Evolutionary conservation across 2,797 vertebrate genomes (phyloP).

Genomic region (Helarctos malayanus): DNA sequence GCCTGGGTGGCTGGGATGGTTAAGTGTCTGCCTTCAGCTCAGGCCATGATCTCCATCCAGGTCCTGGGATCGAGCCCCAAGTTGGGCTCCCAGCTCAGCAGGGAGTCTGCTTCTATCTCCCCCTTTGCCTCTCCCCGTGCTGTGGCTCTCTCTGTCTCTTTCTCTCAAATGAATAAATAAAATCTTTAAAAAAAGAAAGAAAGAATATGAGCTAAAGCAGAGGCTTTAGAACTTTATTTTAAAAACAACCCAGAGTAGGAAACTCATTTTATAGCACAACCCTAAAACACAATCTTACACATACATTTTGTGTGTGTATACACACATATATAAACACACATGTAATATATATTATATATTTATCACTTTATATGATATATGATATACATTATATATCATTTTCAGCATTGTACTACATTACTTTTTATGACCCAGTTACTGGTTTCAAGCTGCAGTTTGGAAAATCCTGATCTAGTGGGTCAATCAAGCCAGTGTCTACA

Average conservation of each 20-base stretch:
- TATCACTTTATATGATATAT: neutral
- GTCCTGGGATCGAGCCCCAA: too few relatives aligned
- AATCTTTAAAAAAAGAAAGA: too few relatives aligned
- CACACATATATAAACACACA: neutral
- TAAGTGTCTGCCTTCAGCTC: too few relatives aligned
- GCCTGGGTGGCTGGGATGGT: too few relatives aligned
- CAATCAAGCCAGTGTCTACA: neutral
- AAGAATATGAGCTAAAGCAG: neutral
- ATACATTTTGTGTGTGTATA: neutral
- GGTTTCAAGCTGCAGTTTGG: neutral
- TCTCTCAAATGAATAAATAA: too few relatives aligned
- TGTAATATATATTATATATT: neutral
- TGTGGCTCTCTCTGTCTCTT: too few relatives aligned
- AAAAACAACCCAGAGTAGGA: neutral
- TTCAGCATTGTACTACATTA: neutral
- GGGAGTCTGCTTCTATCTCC: too few relatives aligned
- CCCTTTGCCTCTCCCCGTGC: too few relatives aligned
- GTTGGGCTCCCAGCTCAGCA: too few relatives aligned
- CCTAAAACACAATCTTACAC: neutral
- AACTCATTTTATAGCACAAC: neutral
- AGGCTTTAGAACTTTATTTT: neutral
- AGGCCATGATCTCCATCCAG: too few relatives aligned
- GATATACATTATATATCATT: neutral
- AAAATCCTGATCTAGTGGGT: neutral
- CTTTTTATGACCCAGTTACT: neutral